Evolutionary conservation across 2,797 vertebrate genomes (phyloP).

Genomic region (Microchirus variegatus): DNA sequence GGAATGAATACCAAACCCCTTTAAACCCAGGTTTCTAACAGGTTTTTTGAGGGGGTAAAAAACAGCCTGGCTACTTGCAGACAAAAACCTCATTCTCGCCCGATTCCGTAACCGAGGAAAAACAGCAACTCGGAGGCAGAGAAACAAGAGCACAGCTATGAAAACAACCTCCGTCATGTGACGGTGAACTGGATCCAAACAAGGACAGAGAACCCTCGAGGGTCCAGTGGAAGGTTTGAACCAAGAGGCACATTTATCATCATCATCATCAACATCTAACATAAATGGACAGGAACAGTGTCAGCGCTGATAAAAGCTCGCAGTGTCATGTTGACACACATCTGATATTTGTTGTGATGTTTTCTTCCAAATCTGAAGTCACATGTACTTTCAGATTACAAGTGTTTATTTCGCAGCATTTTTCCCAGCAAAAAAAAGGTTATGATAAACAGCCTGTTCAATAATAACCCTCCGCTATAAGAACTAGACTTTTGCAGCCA

Average conservation of each 20-base stretch:
- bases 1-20: no score
- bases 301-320: not conserved
- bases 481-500: no score
- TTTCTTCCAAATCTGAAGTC: no score
- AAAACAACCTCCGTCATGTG: constrained; percentile 31
- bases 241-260: not conserved
- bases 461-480: no score
- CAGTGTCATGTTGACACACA: no score
- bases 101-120: constrained; percentile 33
- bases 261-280: not conserved
- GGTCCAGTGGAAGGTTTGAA: not conserved
- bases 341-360: no score
- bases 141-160: constrained; percentile 21
- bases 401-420: no score
- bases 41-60: not conserved
- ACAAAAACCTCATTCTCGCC: constrained; percentile 32
- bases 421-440: no score
- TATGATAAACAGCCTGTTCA: no score
- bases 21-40: no score
- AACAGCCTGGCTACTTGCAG: constrained; percentile 17
- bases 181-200: not conserved
- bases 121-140: constrained; percentile 1
- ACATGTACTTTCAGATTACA: no score
- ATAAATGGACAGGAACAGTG: not conserved
- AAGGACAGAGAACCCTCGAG: constrained; percentile 2